Base-by-base conservation (phyloP, 2,113 vertebrate species). In the Drymodes brunneopygia region DNA sequence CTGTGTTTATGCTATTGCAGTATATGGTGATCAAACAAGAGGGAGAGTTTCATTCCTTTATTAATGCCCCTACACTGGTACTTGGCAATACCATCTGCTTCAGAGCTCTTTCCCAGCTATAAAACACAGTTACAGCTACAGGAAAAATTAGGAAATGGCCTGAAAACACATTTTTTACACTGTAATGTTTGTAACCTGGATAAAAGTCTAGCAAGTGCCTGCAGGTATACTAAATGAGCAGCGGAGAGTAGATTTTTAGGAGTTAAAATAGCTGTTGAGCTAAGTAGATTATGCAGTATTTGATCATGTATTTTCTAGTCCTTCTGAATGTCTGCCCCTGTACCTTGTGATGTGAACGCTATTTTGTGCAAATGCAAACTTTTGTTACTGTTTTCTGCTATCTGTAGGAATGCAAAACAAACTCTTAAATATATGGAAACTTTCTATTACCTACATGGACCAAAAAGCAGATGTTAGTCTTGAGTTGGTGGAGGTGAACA, bases 401-500 rank as follows among this genome's bases (percentile, higher is more conserved):
- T 78, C 75, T 73, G 23, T 48, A 84, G 71, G 75, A 94, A 81
- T 69, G 72, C 48, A 38, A 86, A 93, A 78, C 88, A 67, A 88
- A 44, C 72, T 83, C 29, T 38, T 57, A 92, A 90, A 90, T 88
- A 86, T 67, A 95, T 92, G 90, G 90, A 96, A 96, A 96, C 69
- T 92, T 95, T 93, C 79, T 92, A 83, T 92, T 96, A 86, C 80
- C 80, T 86, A 15, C 12, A 3, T 16, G 94, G 90, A 74, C 86
- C 69, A 93, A 88, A 97, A 96, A 95, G 75, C 92, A 96, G 94
- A 97, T 96, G 95, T 96, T 95, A 90, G 82, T 88, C 64, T 86
- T 93, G 36, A 83, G 72, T 29, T 96, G 86, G 60, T 96, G 45
- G 57, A 90, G 92, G 72, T 94, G 92, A 95, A 92, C 92, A 86